phyloP scores from a whole-genome alignment of 2,888 invertebrate genomes.

The Gandaritis pyraliata region DNA sequence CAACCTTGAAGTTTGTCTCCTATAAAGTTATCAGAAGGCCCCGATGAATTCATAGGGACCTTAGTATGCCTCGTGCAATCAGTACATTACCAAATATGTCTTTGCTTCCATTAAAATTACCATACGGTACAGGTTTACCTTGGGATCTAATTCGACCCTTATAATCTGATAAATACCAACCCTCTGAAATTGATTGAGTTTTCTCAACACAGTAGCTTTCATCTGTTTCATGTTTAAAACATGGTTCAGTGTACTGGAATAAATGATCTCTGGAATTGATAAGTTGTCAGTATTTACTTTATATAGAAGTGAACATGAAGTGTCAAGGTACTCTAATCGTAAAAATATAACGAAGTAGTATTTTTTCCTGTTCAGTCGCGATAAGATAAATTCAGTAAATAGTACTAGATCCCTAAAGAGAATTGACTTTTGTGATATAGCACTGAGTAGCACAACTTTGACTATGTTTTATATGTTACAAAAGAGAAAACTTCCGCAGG shows the following conservation, averaged over 20 bases:
- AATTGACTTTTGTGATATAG: no score
- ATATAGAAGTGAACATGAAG: no score
- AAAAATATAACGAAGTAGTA: no score
- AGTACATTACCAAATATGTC: conserved; percentile 6
- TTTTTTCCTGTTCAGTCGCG: no score
- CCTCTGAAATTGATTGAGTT: conserved; percentile 27
- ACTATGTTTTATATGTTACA: conserved; percentile 45
- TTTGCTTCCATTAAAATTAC: conserved; percentile 29
- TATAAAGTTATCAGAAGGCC: conserved; percentile 10
- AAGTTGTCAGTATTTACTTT: not conserved
- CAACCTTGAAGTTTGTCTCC: conserved; percentile 11
- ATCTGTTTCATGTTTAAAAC: not conserved
- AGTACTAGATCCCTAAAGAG: no score
- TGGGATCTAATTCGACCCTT: conserved; percentile 30
- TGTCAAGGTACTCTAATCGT: no score
- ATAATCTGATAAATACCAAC: conserved; percentile 30
- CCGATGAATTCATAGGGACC: conserved; percentile 4
- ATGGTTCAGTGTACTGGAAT: not conserved
- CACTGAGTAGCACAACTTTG: no score
- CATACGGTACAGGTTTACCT: conserved; percentile 22
- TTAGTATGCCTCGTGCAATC: not conserved
- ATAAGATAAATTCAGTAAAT: no score
- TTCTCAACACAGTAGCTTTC: conserved; percentile 9
- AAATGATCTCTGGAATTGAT: no score
- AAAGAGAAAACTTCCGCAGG: conserved; percentile 41